Percentiles rank a stretch among this genome's conserved stretches.
phyloP scores from a whole-genome alignment of 2,113 vertebrate species.

The Myotis yumanensis region DNA sequence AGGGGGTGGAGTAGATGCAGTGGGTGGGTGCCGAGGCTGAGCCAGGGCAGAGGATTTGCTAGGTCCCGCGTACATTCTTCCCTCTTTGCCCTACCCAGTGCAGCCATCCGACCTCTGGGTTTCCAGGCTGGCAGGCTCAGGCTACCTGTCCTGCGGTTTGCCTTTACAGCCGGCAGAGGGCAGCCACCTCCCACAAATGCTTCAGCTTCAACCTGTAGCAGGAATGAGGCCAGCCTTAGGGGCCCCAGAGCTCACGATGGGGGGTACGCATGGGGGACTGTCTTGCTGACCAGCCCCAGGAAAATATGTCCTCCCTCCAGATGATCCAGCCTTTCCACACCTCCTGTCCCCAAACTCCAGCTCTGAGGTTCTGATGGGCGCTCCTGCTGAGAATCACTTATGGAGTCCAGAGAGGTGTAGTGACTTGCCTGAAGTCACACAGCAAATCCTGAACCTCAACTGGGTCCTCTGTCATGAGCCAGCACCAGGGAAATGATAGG shows the following conservation, averaged over 20 bases:
- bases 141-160: neutral
- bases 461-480: neutral
- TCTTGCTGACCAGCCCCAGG: neutral
- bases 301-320: neutral
- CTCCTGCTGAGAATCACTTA: neutral
- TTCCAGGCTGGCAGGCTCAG: no score
- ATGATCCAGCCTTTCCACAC: neutral
- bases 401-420: neutral
- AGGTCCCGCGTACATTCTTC: accelerated
- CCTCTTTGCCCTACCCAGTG: neutral
- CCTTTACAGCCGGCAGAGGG: conserved; percentile 54
- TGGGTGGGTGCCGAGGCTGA: neutral
- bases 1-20: neutral
- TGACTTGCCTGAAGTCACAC: neutral
- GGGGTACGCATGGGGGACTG: neutral
- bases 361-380: neutral
- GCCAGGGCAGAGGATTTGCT: neutral
- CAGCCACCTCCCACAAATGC: conserved; percentile 8
- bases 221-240: neutral
- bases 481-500: neutral
- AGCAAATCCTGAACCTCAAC: neutral
- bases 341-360: neutral
- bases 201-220: accelerated
- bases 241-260: accelerated
- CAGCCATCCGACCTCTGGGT: neutral